These are phyloP conservation scores for Anticlea derivata DNA, from an alignment of 2,888 invertebrate species.

Conservation along the genomic window DNA sequence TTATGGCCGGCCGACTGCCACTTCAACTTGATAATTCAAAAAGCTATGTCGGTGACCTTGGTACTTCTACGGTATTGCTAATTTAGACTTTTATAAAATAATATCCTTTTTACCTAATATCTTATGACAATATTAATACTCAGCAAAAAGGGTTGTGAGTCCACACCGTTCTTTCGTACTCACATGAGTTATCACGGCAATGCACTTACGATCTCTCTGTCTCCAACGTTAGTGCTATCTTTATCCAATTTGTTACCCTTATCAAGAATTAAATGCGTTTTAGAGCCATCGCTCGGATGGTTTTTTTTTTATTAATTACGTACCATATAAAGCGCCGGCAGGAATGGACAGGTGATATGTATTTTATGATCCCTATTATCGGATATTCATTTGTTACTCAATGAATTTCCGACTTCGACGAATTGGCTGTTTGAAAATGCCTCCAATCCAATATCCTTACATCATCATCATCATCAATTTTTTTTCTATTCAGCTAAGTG, in stretches of 20 bases:
- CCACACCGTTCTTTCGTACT: slow-evolving; percentile 50
- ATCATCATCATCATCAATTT: too few species aligned
- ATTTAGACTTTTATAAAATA: too few species aligned
- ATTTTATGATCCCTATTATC: slow-evolving; percentile 73
- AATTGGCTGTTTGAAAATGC: slow-evolving; percentile 40
- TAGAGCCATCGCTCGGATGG: slow-evolving; percentile 67
- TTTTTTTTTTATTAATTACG: slow-evolving; percentile 79
- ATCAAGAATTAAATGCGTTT: slow-evolving; percentile 83
- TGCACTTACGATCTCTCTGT: slow-evolving; percentile 83
- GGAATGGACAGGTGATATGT: slow-evolving; percentile 70
- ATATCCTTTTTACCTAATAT: too few species aligned
- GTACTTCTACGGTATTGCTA: too few species aligned
- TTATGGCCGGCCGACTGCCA: too few species aligned
- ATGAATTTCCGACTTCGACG: slow-evolving; percentile 52
- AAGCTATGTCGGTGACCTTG: too few species aligned
- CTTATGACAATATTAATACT: too few species aligned
- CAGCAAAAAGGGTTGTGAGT: too few species aligned
- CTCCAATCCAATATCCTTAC: not conserved
- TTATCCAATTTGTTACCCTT: slow-evolving; percentile 84
- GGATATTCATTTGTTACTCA: slow-evolving; percentile 67
- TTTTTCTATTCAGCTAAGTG: too few species aligned
- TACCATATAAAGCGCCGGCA: slow-evolving; percentile 59
- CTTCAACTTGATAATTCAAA: too few species aligned
- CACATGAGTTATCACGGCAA: slow-evolving; percentile 76
- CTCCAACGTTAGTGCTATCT: slow-evolving; percentile 76